Evolutionary conservation across 37 sponge, comb jelly and placozoan genomes (phyloP), one percentile per base, ranked within the genome.

Genomic region (Beroe ovata): DNA sequence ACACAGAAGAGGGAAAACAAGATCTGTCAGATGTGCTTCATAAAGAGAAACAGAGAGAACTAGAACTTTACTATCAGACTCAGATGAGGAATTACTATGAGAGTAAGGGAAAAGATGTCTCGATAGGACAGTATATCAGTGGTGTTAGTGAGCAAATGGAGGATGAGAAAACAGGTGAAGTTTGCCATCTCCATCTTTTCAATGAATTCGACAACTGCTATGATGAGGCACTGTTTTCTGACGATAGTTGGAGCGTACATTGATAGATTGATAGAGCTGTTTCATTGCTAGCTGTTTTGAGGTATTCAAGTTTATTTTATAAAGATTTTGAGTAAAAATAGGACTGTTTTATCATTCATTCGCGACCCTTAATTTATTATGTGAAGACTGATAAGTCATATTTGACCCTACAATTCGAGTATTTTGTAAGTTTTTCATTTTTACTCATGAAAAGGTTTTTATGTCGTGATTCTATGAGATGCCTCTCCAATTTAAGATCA

Each of bases 11-110:
- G 36, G 84, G 28, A 1, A 77, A 40, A 54, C 4, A 14, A 54
- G 42, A 42, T 77, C 54, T 77, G 28, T 42, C 19, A 36, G 84
- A 77, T 77, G 84, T 77, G 47, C 54, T 77, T 19, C 28, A 20
- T 20, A 35, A 39, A 54, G 47, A 39, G 54, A 40, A 77, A 42
- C 54, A 36, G 47, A 8, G 84, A 25, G 47, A 40, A 47, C 54
- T 47, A 16, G 54, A 47, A 11, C 54, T 47, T 6, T 47, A 47
- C 11, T 47, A 47, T 11, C 54, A 47, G 11, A 11, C 54, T 47
- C 54, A 47, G 54, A 47, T 47, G 54, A 47, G 11, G 54, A 47
- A 47, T 47, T 47, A 47, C 11, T 11, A 47, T 47, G 54, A 47
- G 54, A 47, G 54, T 47, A 47, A 11, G 54, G 54, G 54, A 6